Conservation (phyloP, 2,797 vertebrate species). For the Oceanodroma leucorhoa region DNA sequence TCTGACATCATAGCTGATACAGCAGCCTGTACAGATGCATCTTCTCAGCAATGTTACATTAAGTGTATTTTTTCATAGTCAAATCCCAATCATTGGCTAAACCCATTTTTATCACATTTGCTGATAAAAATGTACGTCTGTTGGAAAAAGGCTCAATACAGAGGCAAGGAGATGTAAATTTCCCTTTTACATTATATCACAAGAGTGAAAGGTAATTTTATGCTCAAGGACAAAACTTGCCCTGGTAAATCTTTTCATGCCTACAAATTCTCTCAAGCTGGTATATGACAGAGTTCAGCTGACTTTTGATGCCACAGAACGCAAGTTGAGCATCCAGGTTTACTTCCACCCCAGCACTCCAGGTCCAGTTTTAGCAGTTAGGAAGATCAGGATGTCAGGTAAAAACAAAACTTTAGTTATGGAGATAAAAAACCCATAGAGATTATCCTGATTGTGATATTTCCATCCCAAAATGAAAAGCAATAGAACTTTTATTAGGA, state of each 20-base stretch:
- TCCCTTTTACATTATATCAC: too few relatives aligned
- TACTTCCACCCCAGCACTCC: background rate
- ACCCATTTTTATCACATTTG: background rate
- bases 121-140: background rate
- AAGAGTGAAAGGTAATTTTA: background rate
- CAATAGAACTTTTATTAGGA: background rate
- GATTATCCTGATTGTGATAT: background rate
- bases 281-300: background rate
- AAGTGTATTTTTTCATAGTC: background rate
- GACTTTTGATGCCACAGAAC: background rate
- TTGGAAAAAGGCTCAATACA: background rate
- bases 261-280: background rate
- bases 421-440: too few relatives aligned
- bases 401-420: background rate
- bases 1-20: background rate
- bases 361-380: background rate
- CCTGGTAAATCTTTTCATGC: background rate
- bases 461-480: background rate
- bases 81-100: background rate
- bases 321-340: background rate
- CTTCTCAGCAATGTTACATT: background rate
- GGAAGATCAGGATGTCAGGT: background rate
- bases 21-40: background rate
- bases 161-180: background rate
- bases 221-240: background rate